Evolutionary conservation across 2,113 vertebrate species (phyloP).

Genomic region (Entelurus aequoreus): DNA sequence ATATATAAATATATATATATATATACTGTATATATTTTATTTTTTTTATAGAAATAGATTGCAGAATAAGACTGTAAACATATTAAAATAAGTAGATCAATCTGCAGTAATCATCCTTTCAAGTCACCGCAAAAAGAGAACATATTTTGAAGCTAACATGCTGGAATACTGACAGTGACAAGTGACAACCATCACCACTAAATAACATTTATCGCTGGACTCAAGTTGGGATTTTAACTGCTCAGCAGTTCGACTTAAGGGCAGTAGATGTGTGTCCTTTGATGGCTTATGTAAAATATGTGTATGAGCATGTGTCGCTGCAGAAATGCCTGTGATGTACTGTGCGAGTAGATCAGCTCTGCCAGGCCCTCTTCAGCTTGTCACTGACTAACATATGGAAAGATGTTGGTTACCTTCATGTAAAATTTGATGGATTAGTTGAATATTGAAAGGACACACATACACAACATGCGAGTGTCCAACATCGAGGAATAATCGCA

Average conservation of each 20-base stretch:
- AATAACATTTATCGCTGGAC: slow-evolving; percentile 15
- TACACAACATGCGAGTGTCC: slow-evolving; percentile 36
- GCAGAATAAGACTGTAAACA: no score
- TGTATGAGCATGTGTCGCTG: slow-evolving; percentile 7
- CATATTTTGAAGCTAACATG: slow-evolving; percentile 25
- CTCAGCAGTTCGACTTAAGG: not conserved
- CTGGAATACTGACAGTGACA: slow-evolving; percentile 25
- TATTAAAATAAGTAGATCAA: not conserved
- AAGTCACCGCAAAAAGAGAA: slow-evolving; percentile 8
- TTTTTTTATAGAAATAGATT: no score
- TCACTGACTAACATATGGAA: slow-evolving; percentile 49
- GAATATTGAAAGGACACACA: slow-evolving; percentile 46
- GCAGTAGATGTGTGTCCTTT: not conserved
- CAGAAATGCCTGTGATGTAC: not conserved
- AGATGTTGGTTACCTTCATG: slow-evolving; percentile 54
- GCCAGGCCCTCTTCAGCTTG: slow-evolving; percentile 33
- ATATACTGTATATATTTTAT: no score
- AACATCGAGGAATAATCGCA: slow-evolving; percentile 34
- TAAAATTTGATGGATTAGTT: slow-evolving; percentile 54
- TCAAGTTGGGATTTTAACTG: slow-evolving; percentile 13
- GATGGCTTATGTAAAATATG: not conserved
- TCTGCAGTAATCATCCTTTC: slow-evolving; percentile 14
- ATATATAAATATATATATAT: no score
- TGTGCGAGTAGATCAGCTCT: slow-evolving; percentile 12
- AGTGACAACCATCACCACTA: slow-evolving; percentile 17